phyloP scores from a whole-genome alignment of 1,140 invertebrate genomes.

The Tyrophagus putrescentiae region DNA sequence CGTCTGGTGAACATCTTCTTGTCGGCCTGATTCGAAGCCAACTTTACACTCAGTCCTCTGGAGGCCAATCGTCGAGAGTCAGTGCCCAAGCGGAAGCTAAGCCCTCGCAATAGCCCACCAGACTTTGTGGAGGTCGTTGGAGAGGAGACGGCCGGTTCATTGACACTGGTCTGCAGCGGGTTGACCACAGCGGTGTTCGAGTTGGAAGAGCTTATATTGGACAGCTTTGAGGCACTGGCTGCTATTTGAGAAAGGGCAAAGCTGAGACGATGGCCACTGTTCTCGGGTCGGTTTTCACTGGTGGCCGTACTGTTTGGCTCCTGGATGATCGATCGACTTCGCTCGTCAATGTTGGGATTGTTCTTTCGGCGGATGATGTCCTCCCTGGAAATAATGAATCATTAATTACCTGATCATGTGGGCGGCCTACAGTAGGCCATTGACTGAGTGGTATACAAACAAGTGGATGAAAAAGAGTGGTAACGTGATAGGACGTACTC shows the following conservation, averaged over 20 bases:
- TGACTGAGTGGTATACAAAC: too few species aligned
- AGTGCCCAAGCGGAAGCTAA: conserved; percentile 23
- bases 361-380: conserved; percentile 8
- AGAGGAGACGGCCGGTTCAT: not conserved
- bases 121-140: conserved; percentile 16
- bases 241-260: conserved; percentile 19
- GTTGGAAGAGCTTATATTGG: not conserved
- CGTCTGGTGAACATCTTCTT: conserved; percentile 29
- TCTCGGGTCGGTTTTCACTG: conserved; percentile 16
- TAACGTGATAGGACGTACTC: too few species aligned
- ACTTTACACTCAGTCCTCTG: conserved; percentile 26
- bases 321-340: conserved; percentile 2
- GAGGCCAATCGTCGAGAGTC: not conserved
- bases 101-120: conserved; percentile 21
- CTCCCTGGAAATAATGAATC: too few species aligned
- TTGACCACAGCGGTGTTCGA: not conserved
- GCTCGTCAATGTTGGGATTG: conserved; percentile 1
- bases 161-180: not conserved
- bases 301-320: not conserved
- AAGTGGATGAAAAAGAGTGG: too few species aligned
- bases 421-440: too few species aligned
- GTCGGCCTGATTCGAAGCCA: conserved; percentile 19
- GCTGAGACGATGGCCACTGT: conserved; percentile 21
- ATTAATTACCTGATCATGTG: too few species aligned
- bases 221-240: not conserved